Conservation (phyloP, 2,888 invertebrate species). For the Oligia latruncula region DNA sequence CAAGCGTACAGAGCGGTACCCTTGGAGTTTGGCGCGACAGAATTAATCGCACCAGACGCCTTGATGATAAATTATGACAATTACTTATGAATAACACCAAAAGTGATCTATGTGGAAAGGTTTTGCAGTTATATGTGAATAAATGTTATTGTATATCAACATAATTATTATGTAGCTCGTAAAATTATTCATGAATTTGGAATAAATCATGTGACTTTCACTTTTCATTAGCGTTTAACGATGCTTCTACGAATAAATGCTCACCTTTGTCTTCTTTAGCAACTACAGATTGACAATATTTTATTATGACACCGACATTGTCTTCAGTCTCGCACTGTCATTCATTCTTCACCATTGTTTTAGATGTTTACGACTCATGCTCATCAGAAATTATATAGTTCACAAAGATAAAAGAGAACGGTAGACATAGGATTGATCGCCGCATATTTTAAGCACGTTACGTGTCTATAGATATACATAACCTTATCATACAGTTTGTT, state of each 20-base stretch:
- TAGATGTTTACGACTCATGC: neutral
- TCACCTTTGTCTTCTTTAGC: neutral
- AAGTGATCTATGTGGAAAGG: conserved; percentile 40
- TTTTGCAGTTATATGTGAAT: conserved; percentile 14
- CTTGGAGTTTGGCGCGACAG: conserved; percentile 36
- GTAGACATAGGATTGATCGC: neutral
- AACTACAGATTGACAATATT: neutral
- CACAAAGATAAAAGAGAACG: conserved; percentile 18
- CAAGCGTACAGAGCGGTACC: conserved; percentile 27
- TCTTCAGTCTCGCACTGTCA: neutral
- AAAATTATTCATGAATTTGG: conserved; percentile 9
- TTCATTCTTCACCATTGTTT: conserved; percentile 17
- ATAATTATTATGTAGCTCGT: neutral
- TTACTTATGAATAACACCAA: conserved; percentile 32
- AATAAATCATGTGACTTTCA: conserved; percentile 10
- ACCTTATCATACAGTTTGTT: conserved; percentile 27
- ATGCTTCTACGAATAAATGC: neutral
- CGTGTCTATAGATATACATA: conserved; percentile 12
- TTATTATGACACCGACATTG: neutral
- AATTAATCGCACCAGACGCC: conserved; percentile 6
- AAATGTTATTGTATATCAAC: conserved; percentile 12
- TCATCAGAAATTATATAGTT: conserved; percentile 11
- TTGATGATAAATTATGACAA: conserved; percentile 50
- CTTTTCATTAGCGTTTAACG: conserved; percentile 2
- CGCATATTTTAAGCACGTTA: conserved; percentile 29